These are phyloP conservation scores for Trissoscelio sp. DNA, from an alignment of 2,888 invertebrate species.

Conservation along the genomic window DNA sequence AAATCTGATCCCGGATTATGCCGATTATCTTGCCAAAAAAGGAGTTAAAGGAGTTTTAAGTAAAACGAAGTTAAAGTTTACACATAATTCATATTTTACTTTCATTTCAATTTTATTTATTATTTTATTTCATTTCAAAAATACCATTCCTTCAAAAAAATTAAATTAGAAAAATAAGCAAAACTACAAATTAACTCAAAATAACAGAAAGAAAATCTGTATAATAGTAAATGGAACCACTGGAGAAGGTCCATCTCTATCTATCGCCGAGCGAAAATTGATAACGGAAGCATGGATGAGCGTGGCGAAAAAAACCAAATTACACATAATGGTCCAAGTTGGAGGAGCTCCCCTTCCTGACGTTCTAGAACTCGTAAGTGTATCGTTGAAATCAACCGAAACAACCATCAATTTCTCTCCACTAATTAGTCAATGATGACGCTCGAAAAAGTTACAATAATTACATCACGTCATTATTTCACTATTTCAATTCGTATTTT, in stretches of 20 bases:
- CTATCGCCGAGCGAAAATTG: slow-evolving; percentile 87
- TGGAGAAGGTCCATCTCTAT: slow-evolving; percentile 90
- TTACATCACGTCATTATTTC: slow-evolving; percentile 23
- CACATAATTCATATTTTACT: not conserved
- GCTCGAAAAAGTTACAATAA: not conserved
- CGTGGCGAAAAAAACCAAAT: slow-evolving; percentile 84
- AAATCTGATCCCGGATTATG: slow-evolving; percentile 86
- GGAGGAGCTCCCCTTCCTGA: slow-evolving; percentile 89
- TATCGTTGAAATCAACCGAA: too few relatives aligned
- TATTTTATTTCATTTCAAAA: too few relatives aligned
- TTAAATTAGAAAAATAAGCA: too few relatives aligned
- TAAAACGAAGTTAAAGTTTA: too few relatives aligned
- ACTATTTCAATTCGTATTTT: slow-evolving; percentile 9
- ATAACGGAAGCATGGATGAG: slow-evolving; percentile 87
- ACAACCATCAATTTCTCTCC: slow-evolving; percentile 17
- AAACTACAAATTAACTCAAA: too few relatives aligned
- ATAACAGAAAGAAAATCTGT: too few relatives aligned
- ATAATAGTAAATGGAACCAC: slow-evolving; percentile 91
- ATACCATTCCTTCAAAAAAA: too few relatives aligned
- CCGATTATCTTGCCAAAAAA: slow-evolving; percentile 86
- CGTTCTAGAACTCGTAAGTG: slow-evolving; percentile 87
- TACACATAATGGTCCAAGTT: slow-evolving; percentile 89
- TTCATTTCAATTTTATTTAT: too few relatives aligned
- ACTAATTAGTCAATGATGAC: slow-evolving; percentile 36
- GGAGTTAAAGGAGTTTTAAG: slow-evolving; percentile 88